These are phyloP conservation scores for Laticauda laticaudata DNA, from an alignment of 2,113 vertebrate genomes.

Conservation along the genomic window DNA sequence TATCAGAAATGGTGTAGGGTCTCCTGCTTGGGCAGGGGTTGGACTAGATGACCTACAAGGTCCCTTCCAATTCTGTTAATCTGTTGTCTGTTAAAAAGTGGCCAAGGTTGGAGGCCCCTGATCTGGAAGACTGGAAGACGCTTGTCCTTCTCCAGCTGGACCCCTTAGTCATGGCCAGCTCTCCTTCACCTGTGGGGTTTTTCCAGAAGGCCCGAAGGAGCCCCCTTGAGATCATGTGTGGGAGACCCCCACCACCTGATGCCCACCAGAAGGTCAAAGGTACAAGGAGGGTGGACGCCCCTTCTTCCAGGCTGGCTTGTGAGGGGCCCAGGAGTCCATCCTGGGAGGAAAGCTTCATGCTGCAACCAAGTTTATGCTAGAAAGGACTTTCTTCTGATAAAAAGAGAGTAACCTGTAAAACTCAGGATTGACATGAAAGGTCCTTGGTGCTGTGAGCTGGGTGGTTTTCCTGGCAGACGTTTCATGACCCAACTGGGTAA, in stretches of 20 bases:
- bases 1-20: no score
- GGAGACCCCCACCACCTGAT: background rate
- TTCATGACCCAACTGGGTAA: no score
- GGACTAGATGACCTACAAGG: no score
- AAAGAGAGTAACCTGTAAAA: no score
- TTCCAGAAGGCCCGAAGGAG: background rate
- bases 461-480: no score
- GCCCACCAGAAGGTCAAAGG: background rate
- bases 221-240: background rate
- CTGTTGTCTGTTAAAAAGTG: no score
- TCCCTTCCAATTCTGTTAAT: no score
- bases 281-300: background rate
- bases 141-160: background rate
- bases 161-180: background rate
- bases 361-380: background rate
- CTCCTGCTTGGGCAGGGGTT: no score
- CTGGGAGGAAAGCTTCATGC: background rate
- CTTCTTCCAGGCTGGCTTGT: background rate
- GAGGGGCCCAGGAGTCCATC: background rate
- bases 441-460: no score
- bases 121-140: background rate
- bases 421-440: no score
- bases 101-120: background rate
- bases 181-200: background rate
- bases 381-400: background rate